phyloP scores from a whole-genome alignment of 2,888 invertebrate species.

The Brenthis daphne region DNA sequence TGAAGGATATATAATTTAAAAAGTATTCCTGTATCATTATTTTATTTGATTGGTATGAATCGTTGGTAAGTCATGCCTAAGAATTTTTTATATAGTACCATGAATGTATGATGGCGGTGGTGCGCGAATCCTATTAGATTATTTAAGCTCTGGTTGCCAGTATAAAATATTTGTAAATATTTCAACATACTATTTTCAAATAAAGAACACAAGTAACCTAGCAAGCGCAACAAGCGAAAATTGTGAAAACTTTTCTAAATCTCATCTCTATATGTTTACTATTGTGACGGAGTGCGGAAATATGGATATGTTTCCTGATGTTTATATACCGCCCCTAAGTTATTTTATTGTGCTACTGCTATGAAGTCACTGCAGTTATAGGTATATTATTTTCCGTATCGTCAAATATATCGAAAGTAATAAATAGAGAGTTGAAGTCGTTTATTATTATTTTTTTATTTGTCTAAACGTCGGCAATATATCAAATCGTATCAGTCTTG shows the following conservation, averaged over 20 bases:
- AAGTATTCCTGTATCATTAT: too few species aligned
- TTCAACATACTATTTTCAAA: neutral
- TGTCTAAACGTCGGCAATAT: slow-evolving; percentile 11
- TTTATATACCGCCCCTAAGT: slow-evolving; percentile 30
- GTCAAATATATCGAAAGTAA: too few species aligned
- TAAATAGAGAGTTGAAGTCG: neutral
- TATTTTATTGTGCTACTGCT: slow-evolving; percentile 28
- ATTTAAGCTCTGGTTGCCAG: too few species aligned
- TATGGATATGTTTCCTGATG: slow-evolving; percentile 30
- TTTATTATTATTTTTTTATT: slow-evolving; percentile 3
- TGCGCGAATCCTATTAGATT: too few species aligned
- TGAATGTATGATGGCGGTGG: too few species aligned
- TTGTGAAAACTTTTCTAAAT: slow-evolving; percentile 23
- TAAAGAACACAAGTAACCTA: neutral
- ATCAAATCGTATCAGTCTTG: slow-evolving; percentile 13
- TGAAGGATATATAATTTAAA: too few species aligned
- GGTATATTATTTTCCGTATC: neutral
- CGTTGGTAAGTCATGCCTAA: too few species aligned
- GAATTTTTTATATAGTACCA: too few species aligned
- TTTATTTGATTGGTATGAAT: too few species aligned
- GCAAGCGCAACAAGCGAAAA: slow-evolving; percentile 5
- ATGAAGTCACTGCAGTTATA: neutral
- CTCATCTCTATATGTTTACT: slow-evolving; percentile 18
- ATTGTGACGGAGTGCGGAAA: slow-evolving; percentile 31
- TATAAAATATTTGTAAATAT: too few species aligned